Conservation (phyloP, 2,888 invertebrate genomes). For the Mechanitis mazaeus region DNA sequence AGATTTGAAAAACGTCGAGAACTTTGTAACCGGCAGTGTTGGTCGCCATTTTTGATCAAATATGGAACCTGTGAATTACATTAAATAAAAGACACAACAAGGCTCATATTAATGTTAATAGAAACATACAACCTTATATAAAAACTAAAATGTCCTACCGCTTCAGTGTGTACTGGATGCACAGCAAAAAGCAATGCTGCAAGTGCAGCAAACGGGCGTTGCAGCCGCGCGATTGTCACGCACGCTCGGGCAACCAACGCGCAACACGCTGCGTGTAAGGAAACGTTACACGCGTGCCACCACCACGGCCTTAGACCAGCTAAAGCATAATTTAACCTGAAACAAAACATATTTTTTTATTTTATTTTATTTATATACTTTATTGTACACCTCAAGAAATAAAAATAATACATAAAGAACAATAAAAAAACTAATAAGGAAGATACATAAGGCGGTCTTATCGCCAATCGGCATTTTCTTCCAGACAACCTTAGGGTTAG, state of each 20-base stretch:
- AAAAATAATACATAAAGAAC: no score
- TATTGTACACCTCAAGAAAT: no score
- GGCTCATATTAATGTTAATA: no score
- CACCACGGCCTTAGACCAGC: constrained; percentile 84
- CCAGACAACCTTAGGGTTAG: no score
- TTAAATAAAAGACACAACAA: no score
- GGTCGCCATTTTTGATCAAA: not conserved
- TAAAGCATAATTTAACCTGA: constrained; percentile 85
- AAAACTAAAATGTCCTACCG: constrained; percentile 77
- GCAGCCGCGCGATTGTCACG: constrained; percentile 80
- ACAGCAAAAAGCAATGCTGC: constrained; percentile 88
- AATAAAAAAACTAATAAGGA: no score
- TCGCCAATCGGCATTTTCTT: no score
- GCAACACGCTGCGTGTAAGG: constrained; percentile 85
- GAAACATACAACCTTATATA: no score
- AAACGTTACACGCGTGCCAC: constrained; percentile 89
- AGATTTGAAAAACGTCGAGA: not conserved
- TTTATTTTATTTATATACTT: no score
- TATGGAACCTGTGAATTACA: not conserved
- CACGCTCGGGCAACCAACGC: constrained; percentile 84
- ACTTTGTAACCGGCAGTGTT: not conserved
- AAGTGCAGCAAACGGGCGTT: constrained; percentile 82
- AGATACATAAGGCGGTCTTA: no score
- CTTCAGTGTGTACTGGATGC: constrained; percentile 94
- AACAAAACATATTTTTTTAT: constrained; percentile 46